Evolutionary conservation across 2,888 invertebrate genomes (phyloP).

Genomic region (Galerucella pusilla): DNA sequence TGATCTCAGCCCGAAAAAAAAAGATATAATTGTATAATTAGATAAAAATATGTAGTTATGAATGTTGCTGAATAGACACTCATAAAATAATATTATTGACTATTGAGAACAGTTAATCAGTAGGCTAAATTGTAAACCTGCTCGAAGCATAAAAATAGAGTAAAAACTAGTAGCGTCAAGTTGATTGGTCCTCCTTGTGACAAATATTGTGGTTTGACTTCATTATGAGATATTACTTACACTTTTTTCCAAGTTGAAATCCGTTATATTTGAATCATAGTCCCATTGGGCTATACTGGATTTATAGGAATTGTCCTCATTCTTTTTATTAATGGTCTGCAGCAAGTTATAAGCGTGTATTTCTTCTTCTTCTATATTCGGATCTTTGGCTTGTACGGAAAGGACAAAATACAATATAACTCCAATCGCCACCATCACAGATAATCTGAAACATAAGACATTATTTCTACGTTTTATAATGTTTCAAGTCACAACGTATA

Average conservation of each 20-base stretch:
- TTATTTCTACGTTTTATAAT: background rate
- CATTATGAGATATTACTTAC: constrained; percentile 52
- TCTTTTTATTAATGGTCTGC: constrained; percentile 70
- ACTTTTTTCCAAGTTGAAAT: constrained; percentile 73
- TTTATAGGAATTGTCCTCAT: constrained; percentile 71
- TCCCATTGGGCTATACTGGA: constrained; percentile 76
- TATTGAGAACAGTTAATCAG: too few species aligned
- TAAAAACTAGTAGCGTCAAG: too few species aligned
- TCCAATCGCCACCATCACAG: constrained; percentile 32
- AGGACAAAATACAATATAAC: constrained; percentile 28
- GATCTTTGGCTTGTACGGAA: constrained; percentile 50
- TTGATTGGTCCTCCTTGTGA: too few species aligned
- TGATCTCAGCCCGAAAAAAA: too few species aligned
- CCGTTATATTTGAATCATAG: constrained; percentile 81
- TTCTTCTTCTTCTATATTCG: constrained; percentile 66
- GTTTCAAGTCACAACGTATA: too few species aligned
- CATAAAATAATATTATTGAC: too few species aligned
- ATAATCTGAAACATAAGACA: constrained; percentile 28
- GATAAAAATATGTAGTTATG: too few species aligned
- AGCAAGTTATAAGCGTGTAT: constrained; percentile 74
- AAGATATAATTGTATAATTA: too few species aligned
- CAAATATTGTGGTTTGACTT: too few species aligned
- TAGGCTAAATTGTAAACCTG: too few species aligned
- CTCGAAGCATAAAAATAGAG: too few species aligned
- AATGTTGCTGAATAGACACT: too few species aligned